Evolutionary conservation across 2,113 vertebrate genomes (phyloP).

Genomic region (Oreochromis tanganicae): DNA sequence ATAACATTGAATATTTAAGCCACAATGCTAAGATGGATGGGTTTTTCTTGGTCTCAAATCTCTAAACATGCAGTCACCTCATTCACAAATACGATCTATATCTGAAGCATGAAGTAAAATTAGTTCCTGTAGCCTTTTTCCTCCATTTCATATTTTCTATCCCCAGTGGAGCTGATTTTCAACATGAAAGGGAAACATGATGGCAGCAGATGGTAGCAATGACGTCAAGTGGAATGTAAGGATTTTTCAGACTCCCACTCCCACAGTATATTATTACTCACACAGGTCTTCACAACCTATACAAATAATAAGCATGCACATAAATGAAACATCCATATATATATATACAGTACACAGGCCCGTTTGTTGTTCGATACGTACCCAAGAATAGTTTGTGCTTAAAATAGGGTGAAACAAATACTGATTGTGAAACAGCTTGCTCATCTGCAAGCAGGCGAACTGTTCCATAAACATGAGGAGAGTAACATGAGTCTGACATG

Average conservation of each 20-base stretch:
- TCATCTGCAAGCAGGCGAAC: background rate
- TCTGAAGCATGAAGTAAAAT: background rate
- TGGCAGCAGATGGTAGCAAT: slow-evolving; percentile 10
- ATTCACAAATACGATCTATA: slow-evolving; percentile 10
- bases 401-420: slow-evolving; percentile 36
- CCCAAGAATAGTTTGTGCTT: slow-evolving; percentile 34
- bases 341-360: slow-evolving; percentile 47
- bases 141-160: background rate
- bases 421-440: slow-evolving; percentile 26
- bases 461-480: slow-evolving; percentile 1
- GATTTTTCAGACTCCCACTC: slow-evolving; percentile 3
- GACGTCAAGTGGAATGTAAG: slow-evolving; percentile 24
- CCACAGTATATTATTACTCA: slow-evolving; percentile 30
- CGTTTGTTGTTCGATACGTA: slow-evolving; percentile 35
- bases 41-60: background rate
- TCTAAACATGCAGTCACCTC: slow-evolving; percentile 37
- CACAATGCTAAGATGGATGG: slow-evolving; percentile 3
- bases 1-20: background rate
- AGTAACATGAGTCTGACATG: background rate
- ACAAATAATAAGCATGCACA: slow-evolving; percentile 58
- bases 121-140: background rate
- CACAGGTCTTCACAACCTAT: slow-evolving; percentile 29
- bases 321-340: slow-evolving; percentile 34
- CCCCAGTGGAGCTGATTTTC: background rate
- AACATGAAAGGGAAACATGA: background rate